Percentiles rank a stretch among this genome's conserved stretches.
Conservation (phyloP, 2,888 invertebrate species). For the Chymomyza amoena region DNA sequence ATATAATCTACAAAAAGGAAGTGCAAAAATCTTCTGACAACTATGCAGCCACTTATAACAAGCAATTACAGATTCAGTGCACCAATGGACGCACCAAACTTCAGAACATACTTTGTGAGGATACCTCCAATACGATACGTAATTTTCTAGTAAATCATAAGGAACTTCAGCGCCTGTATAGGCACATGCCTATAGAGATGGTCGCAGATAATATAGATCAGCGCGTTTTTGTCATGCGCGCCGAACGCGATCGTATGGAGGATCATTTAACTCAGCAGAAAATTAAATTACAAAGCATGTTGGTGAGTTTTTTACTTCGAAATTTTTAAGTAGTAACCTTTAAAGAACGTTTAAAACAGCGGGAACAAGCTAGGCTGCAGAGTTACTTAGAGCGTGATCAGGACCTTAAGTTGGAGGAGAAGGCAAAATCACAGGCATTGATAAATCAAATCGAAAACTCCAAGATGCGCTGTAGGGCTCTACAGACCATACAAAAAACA, state of each 20-base stretch:
- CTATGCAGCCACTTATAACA: constrained; percentile 55
- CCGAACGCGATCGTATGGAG: constrained; percentile 75
- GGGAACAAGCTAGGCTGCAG: constrained; percentile 65
- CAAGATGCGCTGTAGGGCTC: constrained; percentile 74
- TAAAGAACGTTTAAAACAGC: constrained; percentile 35
- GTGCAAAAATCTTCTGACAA: constrained; percentile 66
- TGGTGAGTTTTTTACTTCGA: constrained; percentile 48
- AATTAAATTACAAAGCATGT: constrained; percentile 57
- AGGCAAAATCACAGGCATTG: constrained; percentile 63
- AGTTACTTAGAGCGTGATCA: constrained; percentile 71
- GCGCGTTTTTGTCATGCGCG: constrained; percentile 76
- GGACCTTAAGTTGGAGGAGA: constrained; percentile 52
- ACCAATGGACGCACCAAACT: constrained; percentile 72
- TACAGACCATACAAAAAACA: constrained; percentile 73
- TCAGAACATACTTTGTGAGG: constrained; percentile 65
- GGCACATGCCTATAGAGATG: constrained; percentile 24
- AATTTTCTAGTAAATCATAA: constrained; percentile 74
- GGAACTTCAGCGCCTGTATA: constrained; percentile 75
- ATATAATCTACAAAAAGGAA: constrained; percentile 59
- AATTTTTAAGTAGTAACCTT: too few species aligned
- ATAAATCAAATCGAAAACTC: constrained; percentile 76
- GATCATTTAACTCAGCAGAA: constrained; percentile 63
- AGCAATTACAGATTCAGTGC: constrained; percentile 64
- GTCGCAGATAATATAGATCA: constrained; percentile 77
- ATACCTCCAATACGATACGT: constrained; percentile 68